A percentile compares a stretch with the other conserved stretches of the same genome.
phyloP scores from a whole-genome alignment of 2,113 vertebrate species.

The Mustela nigripes region DNA sequence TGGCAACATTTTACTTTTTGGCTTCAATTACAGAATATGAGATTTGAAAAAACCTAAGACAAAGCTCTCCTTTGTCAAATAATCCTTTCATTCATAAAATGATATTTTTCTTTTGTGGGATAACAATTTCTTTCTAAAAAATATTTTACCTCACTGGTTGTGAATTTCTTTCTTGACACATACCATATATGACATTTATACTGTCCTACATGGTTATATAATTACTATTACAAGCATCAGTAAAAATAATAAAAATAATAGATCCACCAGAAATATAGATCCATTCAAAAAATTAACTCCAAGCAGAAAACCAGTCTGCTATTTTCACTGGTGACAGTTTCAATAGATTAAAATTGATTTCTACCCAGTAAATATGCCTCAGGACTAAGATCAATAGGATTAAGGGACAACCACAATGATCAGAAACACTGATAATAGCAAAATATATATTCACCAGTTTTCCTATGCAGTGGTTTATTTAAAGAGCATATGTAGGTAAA shows the following conservation, averaged over 20 bases:
- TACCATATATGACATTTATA: not conserved
- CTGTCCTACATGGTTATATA: not conserved
- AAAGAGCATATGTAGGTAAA: not conserved
- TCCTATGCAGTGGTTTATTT: not conserved
- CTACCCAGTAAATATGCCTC: not conserved
- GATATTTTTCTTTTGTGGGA: not conserved
- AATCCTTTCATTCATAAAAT: not conserved
- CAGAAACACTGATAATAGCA: not conserved
- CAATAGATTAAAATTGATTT: constrained; percentile 67
- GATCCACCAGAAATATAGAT: not conserved
- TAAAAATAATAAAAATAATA: constrained; percentile 34
- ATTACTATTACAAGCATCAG: not conserved
- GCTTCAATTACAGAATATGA: not conserved
- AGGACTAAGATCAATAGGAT: constrained; percentile 50
- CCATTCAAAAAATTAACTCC: constrained; percentile 47
- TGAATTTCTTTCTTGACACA: not conserved
- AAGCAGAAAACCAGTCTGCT: not conserved
- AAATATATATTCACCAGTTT: constrained; percentile 20
- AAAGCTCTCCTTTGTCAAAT: not conserved
- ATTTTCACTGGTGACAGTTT: constrained; percentile 25
- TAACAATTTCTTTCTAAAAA: not conserved
- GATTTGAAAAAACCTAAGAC: not conserved
- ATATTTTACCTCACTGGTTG: not conserved
- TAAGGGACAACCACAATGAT: constrained; percentile 38
- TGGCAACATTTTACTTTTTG: not conserved